Percentiles rank a stretch among this genome's conserved stretches.
These are phyloP conservation scores for Troides helena DNA, from an alignment of 2,888 invertebrate genomes.

Conservation along the genomic window DNA sequence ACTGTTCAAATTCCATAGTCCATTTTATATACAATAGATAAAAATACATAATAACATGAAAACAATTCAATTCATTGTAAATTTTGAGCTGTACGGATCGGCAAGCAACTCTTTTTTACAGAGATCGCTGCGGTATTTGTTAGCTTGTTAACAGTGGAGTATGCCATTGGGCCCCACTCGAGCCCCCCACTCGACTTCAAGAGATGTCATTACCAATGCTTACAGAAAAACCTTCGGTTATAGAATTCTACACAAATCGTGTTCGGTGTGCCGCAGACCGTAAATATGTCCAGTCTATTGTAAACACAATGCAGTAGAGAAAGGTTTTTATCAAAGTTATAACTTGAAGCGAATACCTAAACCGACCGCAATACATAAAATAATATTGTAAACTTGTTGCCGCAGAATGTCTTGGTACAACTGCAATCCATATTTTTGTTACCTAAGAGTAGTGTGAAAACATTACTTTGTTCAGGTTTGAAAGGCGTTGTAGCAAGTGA, in stretches of 20 bases:
- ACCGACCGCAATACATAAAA: neutral
- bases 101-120: conserved; percentile 22
- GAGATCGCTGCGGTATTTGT: conserved; percentile 38
- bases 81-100: neutral
- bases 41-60: neutral
- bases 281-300: conserved; percentile 16
- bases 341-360: neutral
- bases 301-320: conserved; percentile 14
- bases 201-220: conserved; percentile 57
- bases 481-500: too few relatives aligned
- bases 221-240: conserved; percentile 46
- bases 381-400: neutral
- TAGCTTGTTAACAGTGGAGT: conserved; percentile 36
- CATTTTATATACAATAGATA: too few relatives aligned
- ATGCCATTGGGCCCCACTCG: conserved; percentile 43
- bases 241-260: conserved; percentile 51
- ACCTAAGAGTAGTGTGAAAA: too few relatives aligned
- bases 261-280: conserved; percentile 40
- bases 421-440: too few relatives aligned
- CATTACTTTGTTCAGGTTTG: too few relatives aligned
- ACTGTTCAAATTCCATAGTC: too few relatives aligned
- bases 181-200: conserved; percentile 46
- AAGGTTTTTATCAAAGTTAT: conserved; percentile 11
- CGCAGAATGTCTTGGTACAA: too few relatives aligned
- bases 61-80: neutral